phyloP scores from a whole-genome alignment of 2,113 vertebrate genomes.

The Meriones unguiculatus region DNA sequence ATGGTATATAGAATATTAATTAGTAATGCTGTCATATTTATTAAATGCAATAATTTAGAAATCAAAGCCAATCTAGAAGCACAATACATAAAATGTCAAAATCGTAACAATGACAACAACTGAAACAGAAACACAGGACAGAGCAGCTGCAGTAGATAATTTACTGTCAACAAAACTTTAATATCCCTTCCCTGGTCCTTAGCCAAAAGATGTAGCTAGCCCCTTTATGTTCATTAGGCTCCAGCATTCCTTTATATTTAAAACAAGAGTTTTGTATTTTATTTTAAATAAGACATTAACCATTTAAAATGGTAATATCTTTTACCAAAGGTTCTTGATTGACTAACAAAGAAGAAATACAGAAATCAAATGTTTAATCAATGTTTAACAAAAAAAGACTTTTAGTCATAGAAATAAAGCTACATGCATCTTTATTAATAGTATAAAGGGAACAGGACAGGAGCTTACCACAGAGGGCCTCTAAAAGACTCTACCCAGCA shows the following conservation, averaged over 20 bases:
- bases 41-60: not conserved
- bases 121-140: not conserved
- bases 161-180: not conserved
- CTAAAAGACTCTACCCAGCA: too few relatives aligned
- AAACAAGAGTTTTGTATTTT: not conserved
- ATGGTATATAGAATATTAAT: not conserved
- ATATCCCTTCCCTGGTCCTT: not conserved
- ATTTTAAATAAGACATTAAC: not conserved
- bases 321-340: not conserved
- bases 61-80: not conserved
- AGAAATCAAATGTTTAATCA: not conserved
- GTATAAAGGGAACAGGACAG: not conserved
- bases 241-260: not conserved
- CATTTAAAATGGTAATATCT: not conserved
- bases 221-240: not conserved
- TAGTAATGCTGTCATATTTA: not conserved
- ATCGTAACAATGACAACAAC: not conserved
- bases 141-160: not conserved
- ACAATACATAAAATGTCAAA: not conserved
- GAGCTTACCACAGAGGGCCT: too few relatives aligned
- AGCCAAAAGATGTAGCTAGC: not conserved
- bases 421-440: not conserved
- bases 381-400: not conserved
- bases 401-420: not conserved
- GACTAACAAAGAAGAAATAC: constrained; percentile 2